These are phyloP conservation scores for Actinemys pallida DNA, from an alignment of 2,113 vertebrate genomes.

Conservation along the genomic window DNA sequence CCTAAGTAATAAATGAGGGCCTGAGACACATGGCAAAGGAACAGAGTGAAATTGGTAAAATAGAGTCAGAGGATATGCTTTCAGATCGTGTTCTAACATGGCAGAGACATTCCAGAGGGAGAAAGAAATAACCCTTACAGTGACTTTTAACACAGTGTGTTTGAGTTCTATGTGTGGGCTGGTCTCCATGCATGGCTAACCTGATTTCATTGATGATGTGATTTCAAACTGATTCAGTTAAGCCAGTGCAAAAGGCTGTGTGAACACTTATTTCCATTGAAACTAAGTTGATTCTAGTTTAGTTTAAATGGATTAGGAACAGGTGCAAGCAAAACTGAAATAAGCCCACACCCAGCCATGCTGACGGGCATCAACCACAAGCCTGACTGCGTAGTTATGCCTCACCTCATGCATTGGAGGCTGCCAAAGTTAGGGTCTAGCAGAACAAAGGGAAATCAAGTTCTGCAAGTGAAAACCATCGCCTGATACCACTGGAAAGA, in stretches of 20 bases:
- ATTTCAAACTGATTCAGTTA: not conserved
- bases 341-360: accelerated
- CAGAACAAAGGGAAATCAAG: not conserved
- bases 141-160: not conserved
- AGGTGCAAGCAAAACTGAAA: not conserved
- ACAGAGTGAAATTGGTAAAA: constrained; percentile 53
- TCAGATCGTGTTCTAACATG: constrained; percentile 20
- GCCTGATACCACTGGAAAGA: not conserved
- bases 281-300: not conserved
- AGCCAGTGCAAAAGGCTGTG: not conserved
- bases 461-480: not conserved
- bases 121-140: constrained; percentile 48
- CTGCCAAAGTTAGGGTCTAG: not conserved
- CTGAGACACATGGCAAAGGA: constrained; percentile 22
- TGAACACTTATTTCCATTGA: not conserved
- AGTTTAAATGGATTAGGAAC: not conserved
- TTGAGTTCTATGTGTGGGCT: not conserved
- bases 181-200: accelerated
- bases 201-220: not conserved
- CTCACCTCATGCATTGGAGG: not conserved
- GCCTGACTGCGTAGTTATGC: not conserved
- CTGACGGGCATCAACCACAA: not conserved
- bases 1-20: constrained; percentile 41
- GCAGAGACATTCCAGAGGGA: constrained; percentile 6
- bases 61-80: not conserved